A percentile compares a stretch with the other conserved stretches of the same genome.
phyloP scores from a whole-genome alignment of 2,113 vertebrate species.

The Sceloporus undulatus region DNA sequence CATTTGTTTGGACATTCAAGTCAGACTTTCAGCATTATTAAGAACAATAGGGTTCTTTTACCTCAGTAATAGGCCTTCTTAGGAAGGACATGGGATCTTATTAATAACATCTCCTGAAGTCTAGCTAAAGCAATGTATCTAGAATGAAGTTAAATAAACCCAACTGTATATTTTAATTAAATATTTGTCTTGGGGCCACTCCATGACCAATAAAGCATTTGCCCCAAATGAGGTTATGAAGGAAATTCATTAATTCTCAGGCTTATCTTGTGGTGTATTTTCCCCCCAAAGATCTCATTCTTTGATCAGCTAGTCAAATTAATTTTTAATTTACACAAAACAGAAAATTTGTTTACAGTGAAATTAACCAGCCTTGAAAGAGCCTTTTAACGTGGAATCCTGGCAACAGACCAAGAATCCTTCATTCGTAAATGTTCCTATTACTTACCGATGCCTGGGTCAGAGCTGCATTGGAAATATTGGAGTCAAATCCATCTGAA shows the following conservation, averaged over 20 bases:
- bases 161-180: constrained; percentile 36
- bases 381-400: constrained; percentile 45
- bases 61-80: constrained; percentile 42
- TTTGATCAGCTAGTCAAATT: constrained; percentile 72
- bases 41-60: constrained; percentile 34
- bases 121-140: constrained; percentile 52
- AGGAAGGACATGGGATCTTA: constrained; percentile 52
- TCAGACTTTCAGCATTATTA: constrained; percentile 47
- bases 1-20: constrained; percentile 35
- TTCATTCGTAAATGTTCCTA: constrained; percentile 7
- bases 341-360: constrained; percentile 68
- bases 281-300: constrained; percentile 61
- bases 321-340: constrained; percentile 77
- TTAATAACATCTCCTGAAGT: constrained; percentile 67
- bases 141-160: constrained; percentile 59
- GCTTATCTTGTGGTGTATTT: constrained; percentile 71
- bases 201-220: constrained; percentile 48
- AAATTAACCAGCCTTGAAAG: constrained; percentile 62
- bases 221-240: constrained; percentile 55
- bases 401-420: constrained; percentile 61
- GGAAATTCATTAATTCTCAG: constrained; percentile 68
- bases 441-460: constrained; percentile 45
- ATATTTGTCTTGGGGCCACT: constrained; percentile 61
- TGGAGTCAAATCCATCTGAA: constrained; percentile 59
- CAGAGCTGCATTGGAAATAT: constrained; percentile 44